Conservation (phyloP, 1,140 invertebrate species). For the Drosophila arizonae region DNA sequence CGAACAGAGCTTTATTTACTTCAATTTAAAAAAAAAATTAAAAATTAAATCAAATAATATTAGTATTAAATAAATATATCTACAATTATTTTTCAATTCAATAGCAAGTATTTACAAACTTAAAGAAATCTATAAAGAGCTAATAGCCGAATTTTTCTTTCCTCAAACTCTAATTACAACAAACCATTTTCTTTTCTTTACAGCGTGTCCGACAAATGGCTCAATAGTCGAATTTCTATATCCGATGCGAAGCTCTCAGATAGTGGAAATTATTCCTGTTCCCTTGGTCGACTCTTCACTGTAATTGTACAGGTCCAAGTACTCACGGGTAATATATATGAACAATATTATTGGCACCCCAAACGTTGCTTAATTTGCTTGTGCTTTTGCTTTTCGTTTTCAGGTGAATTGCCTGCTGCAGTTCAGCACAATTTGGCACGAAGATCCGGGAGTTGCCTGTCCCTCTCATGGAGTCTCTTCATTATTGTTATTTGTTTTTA, state of each 20-base stretch:
- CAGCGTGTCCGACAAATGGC: constrained; percentile 80
- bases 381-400: not conserved
- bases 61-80: too few species aligned
- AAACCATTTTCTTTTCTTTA: not conserved
- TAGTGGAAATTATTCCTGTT: constrained; percentile 83
- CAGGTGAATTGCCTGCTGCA: constrained; percentile 82
- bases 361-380: not conserved
- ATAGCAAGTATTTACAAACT: too few species aligned
- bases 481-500: constrained; percentile 38
- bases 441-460: constrained; percentile 9
- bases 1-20: too few species aligned
- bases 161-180: too few species aligned
- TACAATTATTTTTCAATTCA: too few species aligned
- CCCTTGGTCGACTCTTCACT: constrained; percentile 77
- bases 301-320: constrained; percentile 83
- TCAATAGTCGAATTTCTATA: constrained; percentile 78
- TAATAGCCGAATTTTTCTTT: too few species aligned
- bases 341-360: not conserved
- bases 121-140: too few species aligned
- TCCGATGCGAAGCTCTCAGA: constrained; percentile 79
- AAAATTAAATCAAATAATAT: too few species aligned
- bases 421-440: constrained; percentile 78
- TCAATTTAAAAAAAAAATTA: too few species aligned
- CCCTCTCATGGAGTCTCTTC: constrained; percentile 36
- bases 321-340: constrained; percentile 69